Evolutionary conservation across 53 echinoderm and acorn worm genomes (phyloP).

Genomic region (Apostichopus leukothele): DNA sequence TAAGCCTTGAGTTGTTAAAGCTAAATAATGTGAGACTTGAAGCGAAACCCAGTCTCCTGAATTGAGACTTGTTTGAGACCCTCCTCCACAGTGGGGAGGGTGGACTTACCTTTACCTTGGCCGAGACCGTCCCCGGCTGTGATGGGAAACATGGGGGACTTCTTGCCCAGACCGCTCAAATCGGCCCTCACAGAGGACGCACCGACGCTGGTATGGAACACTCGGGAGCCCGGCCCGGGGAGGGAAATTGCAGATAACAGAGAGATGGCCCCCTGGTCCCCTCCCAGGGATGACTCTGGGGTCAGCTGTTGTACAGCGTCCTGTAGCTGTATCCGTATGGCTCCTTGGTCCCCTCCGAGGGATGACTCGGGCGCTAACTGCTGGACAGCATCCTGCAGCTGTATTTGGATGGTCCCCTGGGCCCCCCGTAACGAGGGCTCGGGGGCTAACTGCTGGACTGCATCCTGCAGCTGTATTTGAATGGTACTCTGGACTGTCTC

Average conservation of each 20-base stretch:
- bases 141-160: constrained; percentile 39
- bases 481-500: constrained; percentile 34
- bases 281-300: constrained; percentile 25
- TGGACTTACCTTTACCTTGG: constrained; percentile 4
- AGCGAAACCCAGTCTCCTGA: too few relatives aligned
- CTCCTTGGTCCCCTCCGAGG: constrained; percentile 25
- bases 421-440: constrained; percentile 16
- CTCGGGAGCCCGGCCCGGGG: constrained; percentile 32
- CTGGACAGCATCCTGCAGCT: constrained; percentile 34
- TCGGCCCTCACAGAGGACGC: constrained; percentile 69
- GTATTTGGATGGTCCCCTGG: constrained; percentile 22
- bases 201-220: constrained; percentile 63
- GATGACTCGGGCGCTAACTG: constrained; percentile 15
- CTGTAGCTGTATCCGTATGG: constrained; percentile 19
- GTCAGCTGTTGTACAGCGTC: neutral
- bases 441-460: constrained; percentile 12
- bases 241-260: constrained; percentile 20
- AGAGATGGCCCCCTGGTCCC: constrained; percentile 20
- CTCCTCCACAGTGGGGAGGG: too few relatives aligned
- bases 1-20: too few relatives aligned
- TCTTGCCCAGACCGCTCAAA: constrained; percentile 37
- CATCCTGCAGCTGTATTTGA: constrained; percentile 34
- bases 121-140: neutral
- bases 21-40: too few relatives aligned
- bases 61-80: too few relatives aligned